Evolutionary conservation across 1,140 invertebrate genomes (phyloP), one percentile per base, ranked within the genome.

Genomic region (Ganaspis sp.): DNA sequence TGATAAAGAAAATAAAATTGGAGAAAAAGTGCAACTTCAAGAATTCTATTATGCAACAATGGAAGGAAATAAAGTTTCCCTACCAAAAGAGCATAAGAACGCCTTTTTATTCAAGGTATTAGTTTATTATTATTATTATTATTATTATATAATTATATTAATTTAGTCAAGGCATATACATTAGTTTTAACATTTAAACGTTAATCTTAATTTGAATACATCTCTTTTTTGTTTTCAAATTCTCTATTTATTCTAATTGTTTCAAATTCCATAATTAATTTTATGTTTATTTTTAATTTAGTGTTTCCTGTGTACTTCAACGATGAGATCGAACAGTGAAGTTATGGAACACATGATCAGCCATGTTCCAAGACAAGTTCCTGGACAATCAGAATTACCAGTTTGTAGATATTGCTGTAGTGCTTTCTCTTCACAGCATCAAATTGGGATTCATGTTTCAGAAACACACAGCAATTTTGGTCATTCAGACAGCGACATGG

Each of bases 271-370:
- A 11, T 69, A 15, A 69, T 15, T 26, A 23, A 58, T 40, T 69
- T 58, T 73, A 37, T 38, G 17, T 45, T 38, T 45, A 34, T 23
- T 9, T 38, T 70, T 34, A 37, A 69, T 70, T 26, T 92, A 19
- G 88, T 94, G 81, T 93, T 95, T 90, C 82, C 89, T 85, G 79
- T 92, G 78, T 93, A 93, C 84, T 85, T 90, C 76, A 92, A 94
- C 71, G 93, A 94, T 91, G 87, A 84, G 82, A 29, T 88, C 86
- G 6, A 91, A 91, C 70, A 92, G 93, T 1, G 91, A 93, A 58
- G 91, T 96, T 1, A 94, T 95, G 92, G 91, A 92, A 9, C 96
- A 97, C 87, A 87, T 96, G 75, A 93, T 94, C 64, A 90, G 87
- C 6, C 96, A 97, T 85, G 94, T 94, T 69, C 90, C 90, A 5